These are phyloP conservation scores for Psettodes erumei DNA, from an alignment of 2,113 vertebrate species.

Conservation along the genomic window DNA sequence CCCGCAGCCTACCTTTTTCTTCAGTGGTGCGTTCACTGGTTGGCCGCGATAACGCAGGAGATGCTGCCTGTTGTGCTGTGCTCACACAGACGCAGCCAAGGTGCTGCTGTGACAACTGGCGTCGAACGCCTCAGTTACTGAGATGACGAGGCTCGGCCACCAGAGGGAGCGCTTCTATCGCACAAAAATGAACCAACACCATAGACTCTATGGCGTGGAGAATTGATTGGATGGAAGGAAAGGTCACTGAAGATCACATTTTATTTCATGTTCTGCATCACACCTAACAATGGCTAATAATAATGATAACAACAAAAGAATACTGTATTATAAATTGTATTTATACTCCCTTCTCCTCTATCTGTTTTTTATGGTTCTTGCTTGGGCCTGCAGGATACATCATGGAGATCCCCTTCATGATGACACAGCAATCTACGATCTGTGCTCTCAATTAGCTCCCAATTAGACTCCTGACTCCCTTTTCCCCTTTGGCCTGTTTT, in stretches of 20 bases:
- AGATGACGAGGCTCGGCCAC: neutral
- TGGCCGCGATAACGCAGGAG: conserved; percentile 28
- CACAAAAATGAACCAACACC: neutral
- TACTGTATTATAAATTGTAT: too few species aligned
- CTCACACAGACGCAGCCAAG: conserved; percentile 23
- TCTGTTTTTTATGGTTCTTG: too few species aligned
- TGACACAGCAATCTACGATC: too few species aligned
- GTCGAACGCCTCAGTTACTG: conserved; percentile 43
- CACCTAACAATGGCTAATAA: neutral
- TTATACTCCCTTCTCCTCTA: too few species aligned
- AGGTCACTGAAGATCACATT: neutral
- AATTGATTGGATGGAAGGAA: too few species aligned
- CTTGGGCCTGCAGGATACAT: too few species aligned
- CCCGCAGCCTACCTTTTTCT: conserved; percentile 29
- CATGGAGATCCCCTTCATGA: too few species aligned
- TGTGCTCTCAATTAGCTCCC: too few species aligned
- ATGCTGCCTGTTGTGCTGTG: conserved; percentile 30
- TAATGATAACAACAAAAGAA: neutral
- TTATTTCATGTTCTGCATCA: neutral
- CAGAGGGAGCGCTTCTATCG: conserved; percentile 33
- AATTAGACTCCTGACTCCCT: too few species aligned
- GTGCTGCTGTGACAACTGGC: conserved; percentile 8
- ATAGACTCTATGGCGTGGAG: too few species aligned
- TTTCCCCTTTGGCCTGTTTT: too few species aligned
- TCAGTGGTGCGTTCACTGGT: conserved; percentile 9